A percentile compares a stretch with the other conserved stretches of the same genome.
Evolutionary conservation across 2,888 invertebrate genomes (phyloP).

Genomic region (Acleris cristana): DNA sequence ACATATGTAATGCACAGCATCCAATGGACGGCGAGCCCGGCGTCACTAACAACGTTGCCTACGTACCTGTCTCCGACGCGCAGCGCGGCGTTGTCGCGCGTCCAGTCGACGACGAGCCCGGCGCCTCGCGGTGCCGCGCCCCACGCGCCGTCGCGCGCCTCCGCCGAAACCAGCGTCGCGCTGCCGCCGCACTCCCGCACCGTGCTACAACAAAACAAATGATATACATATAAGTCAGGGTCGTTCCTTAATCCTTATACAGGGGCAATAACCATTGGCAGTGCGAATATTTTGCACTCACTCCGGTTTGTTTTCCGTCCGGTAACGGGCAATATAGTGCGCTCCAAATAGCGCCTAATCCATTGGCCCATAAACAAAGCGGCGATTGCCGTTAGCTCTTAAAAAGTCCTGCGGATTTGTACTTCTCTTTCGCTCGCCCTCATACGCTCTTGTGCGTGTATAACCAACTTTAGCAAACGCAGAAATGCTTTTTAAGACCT

Average conservation of each 20-base stretch:
- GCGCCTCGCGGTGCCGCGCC: slow-evolving; percentile 86
- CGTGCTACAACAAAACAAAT: slow-evolving; percentile 51
- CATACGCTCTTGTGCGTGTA: too few relatives aligned
- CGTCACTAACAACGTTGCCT: too few relatives aligned
- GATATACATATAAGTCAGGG: neutral
- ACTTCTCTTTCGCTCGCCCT: too few relatives aligned
- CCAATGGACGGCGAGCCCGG: neutral
- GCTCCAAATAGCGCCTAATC: slow-evolving; percentile 59
- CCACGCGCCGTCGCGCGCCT: slow-evolving; percentile 88
- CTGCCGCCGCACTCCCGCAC: slow-evolving; percentile 68
- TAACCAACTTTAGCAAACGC: too few relatives aligned
- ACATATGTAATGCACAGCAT: too few relatives aligned
- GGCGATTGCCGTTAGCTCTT: slow-evolving; percentile 60
- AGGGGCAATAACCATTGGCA: slow-evolving; percentile 7
- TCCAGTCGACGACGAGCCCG: slow-evolving; percentile 91
- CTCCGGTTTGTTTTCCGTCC: slow-evolving; percentile 41
- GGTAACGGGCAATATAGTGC: slow-evolving; percentile 52
- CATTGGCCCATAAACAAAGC: slow-evolving; percentile 72
- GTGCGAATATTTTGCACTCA: slow-evolving; percentile 38
- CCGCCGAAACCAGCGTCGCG: slow-evolving; percentile 85
- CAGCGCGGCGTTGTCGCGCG: slow-evolving; percentile 89
- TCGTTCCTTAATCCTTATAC: neutral
- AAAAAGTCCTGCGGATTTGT: too few relatives aligned
- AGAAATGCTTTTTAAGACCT: too few relatives aligned
- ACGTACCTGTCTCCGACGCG: slow-evolving; percentile 89